These are phyloP conservation scores for Salmo trutta DNA, from an alignment of 2,797 vertebrate genomes.

Conservation along the genomic window DNA sequence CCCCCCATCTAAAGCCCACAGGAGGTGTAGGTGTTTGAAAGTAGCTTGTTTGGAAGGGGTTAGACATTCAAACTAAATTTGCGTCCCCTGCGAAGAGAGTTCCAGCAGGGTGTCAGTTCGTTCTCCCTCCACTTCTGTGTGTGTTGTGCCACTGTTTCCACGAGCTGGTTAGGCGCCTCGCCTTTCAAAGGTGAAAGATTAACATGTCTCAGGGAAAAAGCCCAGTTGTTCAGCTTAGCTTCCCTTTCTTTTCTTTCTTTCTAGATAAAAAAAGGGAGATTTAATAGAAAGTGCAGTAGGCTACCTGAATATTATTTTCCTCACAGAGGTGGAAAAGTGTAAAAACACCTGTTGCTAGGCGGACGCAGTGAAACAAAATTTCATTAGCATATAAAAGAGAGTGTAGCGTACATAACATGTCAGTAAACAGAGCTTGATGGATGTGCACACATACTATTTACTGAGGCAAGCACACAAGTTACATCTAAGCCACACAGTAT, in stretches of 20 bases:
- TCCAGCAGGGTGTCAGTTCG: constrained; percentile 62
- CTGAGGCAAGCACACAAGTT: constrained; percentile 61
- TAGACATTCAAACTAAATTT: constrained; percentile 71
- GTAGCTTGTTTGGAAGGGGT: constrained; percentile 52
- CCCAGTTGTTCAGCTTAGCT: constrained; percentile 55
- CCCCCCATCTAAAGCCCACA: constrained; percentile 51
- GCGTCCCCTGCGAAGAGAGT: constrained; percentile 50
- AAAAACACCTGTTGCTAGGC: constrained; percentile 37
- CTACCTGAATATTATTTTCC: not conserved
- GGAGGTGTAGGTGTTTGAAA: constrained; percentile 68
- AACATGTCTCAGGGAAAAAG: constrained; percentile 66
- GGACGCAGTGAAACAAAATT: constrained; percentile 43
- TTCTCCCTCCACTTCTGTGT: constrained; percentile 67
- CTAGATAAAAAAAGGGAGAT: constrained; percentile 20
- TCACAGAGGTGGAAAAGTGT: not conserved
- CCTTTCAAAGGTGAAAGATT: constrained; percentile 72
- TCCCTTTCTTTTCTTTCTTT: constrained; percentile 21
- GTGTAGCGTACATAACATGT: constrained; percentile 59
- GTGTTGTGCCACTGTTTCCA: constrained; percentile 67
- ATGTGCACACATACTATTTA: constrained; percentile 56
- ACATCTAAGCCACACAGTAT: constrained; percentile 52
- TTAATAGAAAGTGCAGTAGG: constrained; percentile 2
- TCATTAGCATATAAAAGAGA: constrained; percentile 53
- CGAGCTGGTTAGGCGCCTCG: constrained; percentile 64
- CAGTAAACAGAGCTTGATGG: constrained; percentile 65